Evolutionary conservation across 2,888 invertebrate species (phyloP).

Genomic region (Lycia hirtaria): DNA sequence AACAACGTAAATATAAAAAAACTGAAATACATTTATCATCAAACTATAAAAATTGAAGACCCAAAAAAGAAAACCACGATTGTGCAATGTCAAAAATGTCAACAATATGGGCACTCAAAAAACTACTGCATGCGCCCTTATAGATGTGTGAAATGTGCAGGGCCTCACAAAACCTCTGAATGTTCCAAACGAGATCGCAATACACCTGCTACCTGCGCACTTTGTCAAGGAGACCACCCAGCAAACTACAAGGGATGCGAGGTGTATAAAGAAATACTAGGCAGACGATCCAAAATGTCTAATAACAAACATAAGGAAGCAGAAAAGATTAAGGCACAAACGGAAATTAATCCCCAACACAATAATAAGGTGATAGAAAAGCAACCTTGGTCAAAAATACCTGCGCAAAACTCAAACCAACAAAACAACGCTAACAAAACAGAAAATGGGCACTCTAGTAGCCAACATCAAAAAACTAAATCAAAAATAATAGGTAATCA

Average conservation of each 20-base stretch:
- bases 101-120: background rate
- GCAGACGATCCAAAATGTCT: no score
- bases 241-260: constrained; percentile 1
- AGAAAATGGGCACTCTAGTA: no score
- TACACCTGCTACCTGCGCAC: background rate
- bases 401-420: no score
- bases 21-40: background rate
- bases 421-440: no score
- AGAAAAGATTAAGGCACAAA: no score
- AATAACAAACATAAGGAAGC: no score
- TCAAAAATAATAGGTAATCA: no score
- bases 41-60: background rate
- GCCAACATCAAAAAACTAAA: no score
- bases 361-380: no score
- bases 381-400: no score
- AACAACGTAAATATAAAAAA: background rate
- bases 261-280: background rate
- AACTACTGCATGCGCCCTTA: background rate
- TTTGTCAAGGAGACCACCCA: background rate
- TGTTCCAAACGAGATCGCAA: background rate
- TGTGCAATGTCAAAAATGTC: background rate
- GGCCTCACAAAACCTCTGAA: background rate
- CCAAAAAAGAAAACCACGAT: background rate
- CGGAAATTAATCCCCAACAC: no score
- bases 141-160: constrained; percentile 1